Evolutionary conservation across 2,797 vertebrate species (phyloP), one percentile per base, ranked within the genome.

Genomic region (Rhadinocentrus ornatus): DNA sequence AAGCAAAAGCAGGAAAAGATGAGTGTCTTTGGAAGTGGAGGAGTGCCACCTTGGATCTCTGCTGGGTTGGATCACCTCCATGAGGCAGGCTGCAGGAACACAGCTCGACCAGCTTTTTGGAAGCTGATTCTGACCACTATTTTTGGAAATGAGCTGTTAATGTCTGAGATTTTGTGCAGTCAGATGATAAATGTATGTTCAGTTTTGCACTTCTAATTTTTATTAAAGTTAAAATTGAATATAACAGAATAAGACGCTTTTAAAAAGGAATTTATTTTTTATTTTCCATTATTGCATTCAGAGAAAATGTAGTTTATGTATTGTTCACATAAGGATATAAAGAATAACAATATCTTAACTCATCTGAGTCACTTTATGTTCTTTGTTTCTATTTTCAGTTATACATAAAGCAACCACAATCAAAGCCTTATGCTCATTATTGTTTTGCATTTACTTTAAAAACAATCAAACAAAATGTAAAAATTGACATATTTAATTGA

Each of bases 11-110:
- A 52, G 62, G 69, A 71, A 41, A 77, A 66, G 81, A 77, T 69
- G 48, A 54, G 73, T 78, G 57, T 82, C 75, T 83, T 69, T 82
- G 57, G 66, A 66, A 29, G 71, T 88, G 89, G 89, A 84, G 62
- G 64, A 62, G 71, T 48, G 82, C 85, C 89, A 81, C 75, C 22
- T 59, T 85, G 82, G 81, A 84, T 72, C 69, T 66, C 6, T 39
- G 71, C 73, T 71, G 77, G 9, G 34, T 46, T 84, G 88, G 78
- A 84, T 57, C 39, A 18, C 32, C 76, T 83, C 80, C 77, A 81
- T 6, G 41, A 58, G 71, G 72, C 69, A 71, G 73, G 56, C 69
- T 80, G 68, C 65, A 69, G 73, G 62, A 82, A 58, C 55, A 16
- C 44, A 57, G 72, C 59, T 64, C 60, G 2, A 68, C 41, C 13